Conservation (phyloP, 1,140 invertebrate genomes). For the Cyclargus thomasi region DNA sequence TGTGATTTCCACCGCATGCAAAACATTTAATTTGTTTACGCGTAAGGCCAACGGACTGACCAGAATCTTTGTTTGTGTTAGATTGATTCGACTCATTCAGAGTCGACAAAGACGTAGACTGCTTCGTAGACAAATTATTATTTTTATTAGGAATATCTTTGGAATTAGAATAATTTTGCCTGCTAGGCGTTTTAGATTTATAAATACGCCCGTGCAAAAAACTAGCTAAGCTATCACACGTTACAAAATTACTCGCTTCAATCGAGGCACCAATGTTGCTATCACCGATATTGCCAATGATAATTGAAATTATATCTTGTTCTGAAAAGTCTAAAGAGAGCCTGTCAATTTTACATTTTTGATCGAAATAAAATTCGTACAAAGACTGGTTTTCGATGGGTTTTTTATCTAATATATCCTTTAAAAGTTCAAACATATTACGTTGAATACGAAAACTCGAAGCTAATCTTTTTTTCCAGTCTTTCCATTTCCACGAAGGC, state of each 20-base stretch:
- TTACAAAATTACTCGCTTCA: neutral
- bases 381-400: neutral
- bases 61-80: neutral
- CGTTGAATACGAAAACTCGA: neutral
- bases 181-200: neutral
- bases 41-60: neutral
- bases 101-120: neutral
- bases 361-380: conserved; percentile 12
- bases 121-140: neutral
- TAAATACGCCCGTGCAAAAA: neutral
- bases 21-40: conserved; percentile 15
- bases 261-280: neutral
- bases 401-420: conserved; percentile 5
- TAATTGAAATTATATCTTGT: conserved; percentile 13
- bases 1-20: conserved; percentile 19
- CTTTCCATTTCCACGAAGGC: conserved; percentile 1
- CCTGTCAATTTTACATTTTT: conserved; percentile 14
- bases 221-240: neutral
- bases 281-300: conserved; percentile 6
- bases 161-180: neutral
- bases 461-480: neutral
- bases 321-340: neutral
- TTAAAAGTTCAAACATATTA: conserved; percentile 5
- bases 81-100: neutral
- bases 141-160: neutral